phyloP scores from a whole-genome alignment of 2,888 invertebrate genomes.

The Ischnus inquisitorius region DNA sequence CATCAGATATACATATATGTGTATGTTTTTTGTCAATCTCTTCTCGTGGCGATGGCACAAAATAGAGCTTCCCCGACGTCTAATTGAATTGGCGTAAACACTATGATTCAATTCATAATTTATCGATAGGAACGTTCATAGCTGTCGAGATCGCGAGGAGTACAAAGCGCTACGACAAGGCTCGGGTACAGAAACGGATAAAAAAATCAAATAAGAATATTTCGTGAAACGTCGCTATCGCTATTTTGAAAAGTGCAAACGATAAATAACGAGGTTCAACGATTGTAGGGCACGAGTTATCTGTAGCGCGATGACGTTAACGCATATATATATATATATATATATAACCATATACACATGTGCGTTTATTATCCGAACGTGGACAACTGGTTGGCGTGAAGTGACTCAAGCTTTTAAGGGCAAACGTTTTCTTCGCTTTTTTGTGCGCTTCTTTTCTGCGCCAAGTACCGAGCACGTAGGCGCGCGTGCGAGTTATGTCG shows the following conservation, averaged over 20 bases:
- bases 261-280: slow-evolving; percentile 79
- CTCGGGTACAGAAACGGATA: neutral
- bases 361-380: slow-evolving; percentile 17
- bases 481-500: slow-evolving; percentile 37
- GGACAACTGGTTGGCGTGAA: slow-evolving; percentile 39
- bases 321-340: slow-evolving; percentile 18
- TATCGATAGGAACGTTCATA: slow-evolving; percentile 11
- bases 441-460: slow-evolving; percentile 2
- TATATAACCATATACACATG: slow-evolving; percentile 8
- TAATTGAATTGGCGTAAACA: slow-evolving; percentile 60
- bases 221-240: slow-evolving; percentile 51
- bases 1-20: slow-evolving; percentile 5
- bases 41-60: neutral
- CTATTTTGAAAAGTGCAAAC: slow-evolving; percentile 61
- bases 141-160: neutral
- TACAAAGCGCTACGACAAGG: neutral
- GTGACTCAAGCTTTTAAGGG: slow-evolving; percentile 62
- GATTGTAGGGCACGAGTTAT: slow-evolving; percentile 71
- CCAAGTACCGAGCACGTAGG: slow-evolving; percentile 25
- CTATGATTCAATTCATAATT: slow-evolving; percentile 28
- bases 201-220: slow-evolving; percentile 6
- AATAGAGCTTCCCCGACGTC: slow-evolving; percentile 58
- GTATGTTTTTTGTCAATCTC: slow-evolving; percentile 2
- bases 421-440: slow-evolving; percentile 41
- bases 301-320: slow-evolving; percentile 39